Conservation (phyloP, 2,797 vertebrate species). For the Cuniculus paca region DNA sequence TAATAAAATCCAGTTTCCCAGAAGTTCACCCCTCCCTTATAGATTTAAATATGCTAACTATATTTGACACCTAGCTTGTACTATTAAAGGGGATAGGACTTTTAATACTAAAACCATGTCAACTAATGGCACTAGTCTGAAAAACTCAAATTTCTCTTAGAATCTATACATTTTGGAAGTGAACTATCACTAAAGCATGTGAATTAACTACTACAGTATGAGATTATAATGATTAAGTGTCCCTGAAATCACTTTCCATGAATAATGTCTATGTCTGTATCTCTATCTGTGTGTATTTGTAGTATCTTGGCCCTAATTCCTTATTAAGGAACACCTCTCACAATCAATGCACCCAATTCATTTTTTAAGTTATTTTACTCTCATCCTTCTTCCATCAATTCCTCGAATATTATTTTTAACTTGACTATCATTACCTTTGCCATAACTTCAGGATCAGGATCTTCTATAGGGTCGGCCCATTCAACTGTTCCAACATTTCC, state of each 20-base stretch:
- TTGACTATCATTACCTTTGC: conserved; percentile 92
- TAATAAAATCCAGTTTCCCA: background rate
- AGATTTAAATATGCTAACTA: background rate
- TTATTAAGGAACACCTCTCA: conserved; percentile 10
- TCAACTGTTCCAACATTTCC: conserved; percentile 98
- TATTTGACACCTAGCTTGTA: background rate
- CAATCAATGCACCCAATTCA: background rate
- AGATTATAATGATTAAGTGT: background rate
- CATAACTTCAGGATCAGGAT: conserved; percentile 99
- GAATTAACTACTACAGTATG: background rate
- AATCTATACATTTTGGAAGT: conserved; percentile 24
- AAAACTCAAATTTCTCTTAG: conserved; percentile 9
- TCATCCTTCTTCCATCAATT: background rate
- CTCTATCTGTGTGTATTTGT: background rate
- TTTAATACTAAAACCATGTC: conserved; percentile 62
- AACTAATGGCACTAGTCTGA: conserved; percentile 56
- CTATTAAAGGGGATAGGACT: conserved; percentile 28
- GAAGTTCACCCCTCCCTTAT: background rate
- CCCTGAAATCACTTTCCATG: background rate
- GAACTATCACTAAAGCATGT: background rate
- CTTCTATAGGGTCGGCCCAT: conserved; percentile 99
- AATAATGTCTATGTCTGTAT: too few species aligned
- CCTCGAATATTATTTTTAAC: background rate
- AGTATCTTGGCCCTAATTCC: background rate
- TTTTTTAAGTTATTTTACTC: background rate